Base-by-base conservation (phyloP, 2,113 vertebrate genomes). In the Mellivora capensis region DNA sequence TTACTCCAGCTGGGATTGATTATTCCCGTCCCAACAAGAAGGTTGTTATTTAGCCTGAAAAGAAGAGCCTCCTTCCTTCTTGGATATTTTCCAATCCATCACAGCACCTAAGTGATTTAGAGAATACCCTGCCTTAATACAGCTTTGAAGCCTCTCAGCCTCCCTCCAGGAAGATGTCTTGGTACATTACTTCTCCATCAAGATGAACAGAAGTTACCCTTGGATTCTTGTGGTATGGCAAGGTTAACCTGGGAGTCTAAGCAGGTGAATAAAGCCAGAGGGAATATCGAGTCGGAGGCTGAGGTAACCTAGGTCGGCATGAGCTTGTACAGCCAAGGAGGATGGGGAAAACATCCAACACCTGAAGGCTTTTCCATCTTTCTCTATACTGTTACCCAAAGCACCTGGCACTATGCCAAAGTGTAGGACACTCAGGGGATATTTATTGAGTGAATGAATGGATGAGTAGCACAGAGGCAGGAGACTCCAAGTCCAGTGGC, bases 1-100 rank as follows among this genome's bases (percentile, higher is more conserved):
- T 62, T 97, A 71, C 44, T 96, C 44, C 85, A 97, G 95, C 97
- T 98, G 85, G 96, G 87, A 92, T 29, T 97, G 96, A 98, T 98
- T 98, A 98, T 85, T 96, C 87, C 76, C 81, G 95, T 96, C 77
- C 94, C 92, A 93, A 97, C 94, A 90, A 84, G 91, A 1, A 97
- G 64, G 96, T 64, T 61, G 85, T 96, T 61, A 47, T 80, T 64
- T 2, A 3, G 77, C 80, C 34, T 17, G 96, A 87, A 97, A 97
- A 98, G 96, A 97, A 71, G 81, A 91, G 52, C 39, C 44, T 90
- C 84, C 67, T 96, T 95, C 87, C 62, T 86, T 77, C 95, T 64
- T 95, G 93, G 95, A 79, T 80, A 52, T 77, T 91, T 96, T 94
- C 97, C 97, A 97, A 82, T 64, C 90, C n/a, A 49, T 95, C 37